Conservation (phyloP, 2,797 vertebrate species). For the Amniataba percoides region DNA sequence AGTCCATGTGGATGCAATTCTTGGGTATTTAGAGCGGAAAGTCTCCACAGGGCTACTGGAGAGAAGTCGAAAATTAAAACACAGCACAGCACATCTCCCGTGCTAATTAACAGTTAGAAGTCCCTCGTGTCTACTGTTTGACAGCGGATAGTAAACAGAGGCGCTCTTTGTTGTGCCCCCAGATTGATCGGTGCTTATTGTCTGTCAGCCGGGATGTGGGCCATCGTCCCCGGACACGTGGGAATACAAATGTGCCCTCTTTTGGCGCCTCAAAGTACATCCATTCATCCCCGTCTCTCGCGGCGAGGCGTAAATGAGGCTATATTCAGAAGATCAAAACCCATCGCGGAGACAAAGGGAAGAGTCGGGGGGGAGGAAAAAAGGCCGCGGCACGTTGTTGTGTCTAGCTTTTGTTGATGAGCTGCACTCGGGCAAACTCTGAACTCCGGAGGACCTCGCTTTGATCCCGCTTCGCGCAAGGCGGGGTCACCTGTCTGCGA, state of each 20-base stretch:
- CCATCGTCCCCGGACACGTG: constrained; percentile 41
- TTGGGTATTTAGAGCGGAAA: constrained; percentile 80
- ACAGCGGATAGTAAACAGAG: constrained; percentile 72
- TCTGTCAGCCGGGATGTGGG: constrained; percentile 46
- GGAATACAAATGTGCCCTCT: constrained; percentile 56
- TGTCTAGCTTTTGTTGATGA: constrained; percentile 46
- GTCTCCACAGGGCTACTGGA: constrained; percentile 75
- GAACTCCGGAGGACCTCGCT: constrained; percentile 62
- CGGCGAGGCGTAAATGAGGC: constrained; percentile 49
- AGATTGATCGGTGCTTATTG: constrained; percentile 52
- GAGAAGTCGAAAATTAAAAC: constrained; percentile 67
- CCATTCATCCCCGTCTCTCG: constrained; percentile 45
- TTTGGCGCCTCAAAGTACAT: constrained; percentile 58
- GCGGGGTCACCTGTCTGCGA: constrained; percentile 47
- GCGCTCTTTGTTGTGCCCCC: constrained; percentile 58
- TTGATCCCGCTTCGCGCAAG: constrained; percentile 29
- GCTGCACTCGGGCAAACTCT: constrained; percentile 32
- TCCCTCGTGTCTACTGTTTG: constrained; percentile 57
- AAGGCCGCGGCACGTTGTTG: constrained; percentile 36
- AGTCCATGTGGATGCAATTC: constrained; percentile 78
- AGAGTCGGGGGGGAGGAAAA: background rate
- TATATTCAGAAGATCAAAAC: constrained; percentile 61
- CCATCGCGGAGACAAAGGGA: constrained; percentile 46
- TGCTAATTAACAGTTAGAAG: constrained; percentile 72
- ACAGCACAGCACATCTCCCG: constrained; percentile 44